Percentiles rank a stretch among this genome's conserved stretches.
phyloP scores from a whole-genome alignment of 2,113 vertebrate genomes.

The Poecilia latipinna region DNA sequence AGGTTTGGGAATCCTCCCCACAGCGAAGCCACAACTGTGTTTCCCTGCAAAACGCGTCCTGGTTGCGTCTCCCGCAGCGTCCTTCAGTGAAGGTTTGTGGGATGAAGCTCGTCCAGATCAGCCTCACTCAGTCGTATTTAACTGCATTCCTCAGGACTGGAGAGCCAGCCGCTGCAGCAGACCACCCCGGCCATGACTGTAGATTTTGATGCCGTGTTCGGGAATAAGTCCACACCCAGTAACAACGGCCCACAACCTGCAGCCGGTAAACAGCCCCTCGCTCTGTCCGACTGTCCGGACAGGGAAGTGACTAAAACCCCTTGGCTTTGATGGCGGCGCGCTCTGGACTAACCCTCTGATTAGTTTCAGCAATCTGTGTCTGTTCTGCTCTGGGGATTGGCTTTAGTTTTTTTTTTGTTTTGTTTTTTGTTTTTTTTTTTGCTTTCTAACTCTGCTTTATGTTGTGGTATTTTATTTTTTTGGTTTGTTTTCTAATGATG shows the following conservation, averaged over 20 bases:
- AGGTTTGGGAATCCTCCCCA: conserved; percentile 31
- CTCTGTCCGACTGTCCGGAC: conserved; percentile 44
- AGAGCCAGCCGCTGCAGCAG: conserved; percentile 80
- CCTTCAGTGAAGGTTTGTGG: neutral
- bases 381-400: conserved; percentile 13
- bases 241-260: conserved; percentile 77
- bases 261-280: conserved; percentile 79
- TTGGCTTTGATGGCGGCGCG: conserved; percentile 46
- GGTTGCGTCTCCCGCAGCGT: conserved; percentile 6
- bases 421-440: neutral
- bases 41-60: neutral
- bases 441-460: conserved; percentile 17
- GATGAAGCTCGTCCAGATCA: conserved; percentile 8
- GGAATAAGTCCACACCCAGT: conserved; percentile 79
- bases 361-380: conserved; percentile 11
- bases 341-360: conserved; percentile 55
- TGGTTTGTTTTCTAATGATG: neutral
- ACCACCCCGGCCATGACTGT: conserved; percentile 82
- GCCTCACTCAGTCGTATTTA: conserved; percentile 41
- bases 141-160: conserved; percentile 77
- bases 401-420: neutral
- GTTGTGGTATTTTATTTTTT: too few relatives aligned
- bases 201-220: conserved; percentile 94
- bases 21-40: conserved; percentile 2
- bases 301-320: conserved; percentile 31